Evolutionary conservation across 2,797 vertebrate genomes (phyloP).

Genomic region (Ptychobarbus kaznakovi): DNA sequence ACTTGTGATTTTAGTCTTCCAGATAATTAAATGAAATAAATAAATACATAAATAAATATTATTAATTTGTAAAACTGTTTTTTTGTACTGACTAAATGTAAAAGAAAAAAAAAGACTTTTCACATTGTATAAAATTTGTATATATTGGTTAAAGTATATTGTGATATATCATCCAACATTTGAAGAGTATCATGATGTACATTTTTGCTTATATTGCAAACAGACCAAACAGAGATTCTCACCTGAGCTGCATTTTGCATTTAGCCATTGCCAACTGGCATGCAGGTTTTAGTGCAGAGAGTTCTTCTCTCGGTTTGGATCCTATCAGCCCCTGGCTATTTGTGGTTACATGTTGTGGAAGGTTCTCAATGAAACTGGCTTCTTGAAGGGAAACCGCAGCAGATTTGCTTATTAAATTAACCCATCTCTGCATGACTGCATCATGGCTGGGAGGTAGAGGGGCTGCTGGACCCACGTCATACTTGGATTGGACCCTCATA

Average conservation of each 20-base stretch:
- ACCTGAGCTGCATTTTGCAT: slow-evolving; percentile 1
- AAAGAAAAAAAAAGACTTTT: background rate
- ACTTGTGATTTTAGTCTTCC: too few relatives aligned
- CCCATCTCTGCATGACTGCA: slow-evolving; percentile 50
- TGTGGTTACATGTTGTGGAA: slow-evolving; percentile 50
- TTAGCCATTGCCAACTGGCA: background rate
- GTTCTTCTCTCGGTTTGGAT: slow-evolving; percentile 31
- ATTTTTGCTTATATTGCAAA: background rate
- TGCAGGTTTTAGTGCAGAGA: background rate
- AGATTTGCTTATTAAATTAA: slow-evolving; percentile 56
- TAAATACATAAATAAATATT: too few relatives aligned
- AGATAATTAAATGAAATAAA: too few relatives aligned
- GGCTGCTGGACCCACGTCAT: background rate
- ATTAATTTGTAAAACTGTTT: background rate
- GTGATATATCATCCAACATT: background rate
- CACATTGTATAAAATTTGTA: background rate
- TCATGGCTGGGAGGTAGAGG: slow-evolving; percentile 23
- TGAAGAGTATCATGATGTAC: too few relatives aligned
- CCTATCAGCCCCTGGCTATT: slow-evolving; percentile 31
- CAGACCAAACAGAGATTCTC: background rate
- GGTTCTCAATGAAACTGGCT: slow-evolving; percentile 34
- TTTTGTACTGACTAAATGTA: background rate
- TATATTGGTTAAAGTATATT: background rate
- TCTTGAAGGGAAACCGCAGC: slow-evolving; percentile 21
- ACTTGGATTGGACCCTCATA: background rate